These are phyloP conservation scores for Cyclura pinguis DNA, from an alignment of 2,797 vertebrate species.

Conservation along the genomic window DNA sequence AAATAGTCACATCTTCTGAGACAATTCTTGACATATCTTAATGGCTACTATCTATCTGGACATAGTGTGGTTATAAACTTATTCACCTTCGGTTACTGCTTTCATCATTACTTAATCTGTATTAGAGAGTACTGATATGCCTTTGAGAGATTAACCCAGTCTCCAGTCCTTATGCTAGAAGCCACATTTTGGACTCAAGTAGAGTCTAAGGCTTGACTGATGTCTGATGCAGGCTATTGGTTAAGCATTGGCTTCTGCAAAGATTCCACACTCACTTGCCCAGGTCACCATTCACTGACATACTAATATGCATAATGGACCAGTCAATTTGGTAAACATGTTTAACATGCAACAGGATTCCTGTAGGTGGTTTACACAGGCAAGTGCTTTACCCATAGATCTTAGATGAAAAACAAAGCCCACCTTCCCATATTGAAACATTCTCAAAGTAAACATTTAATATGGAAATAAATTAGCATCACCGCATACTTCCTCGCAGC, in stretches of 20 bases:
- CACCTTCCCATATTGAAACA: neutral
- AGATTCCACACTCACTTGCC: neutral
- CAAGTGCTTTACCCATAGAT: neutral
- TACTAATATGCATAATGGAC: neutral
- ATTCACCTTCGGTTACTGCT: neutral
- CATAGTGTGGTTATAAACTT: neutral
- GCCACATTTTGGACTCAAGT: neutral
- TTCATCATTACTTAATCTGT: neutral
- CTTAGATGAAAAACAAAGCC: neutral
- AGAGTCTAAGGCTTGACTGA: neutral
- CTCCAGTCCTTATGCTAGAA: neutral
- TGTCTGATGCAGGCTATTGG: neutral
- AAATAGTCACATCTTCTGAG: neutral
- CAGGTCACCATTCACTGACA: neutral
- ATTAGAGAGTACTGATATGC: neutral
- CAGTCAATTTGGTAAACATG: neutral
- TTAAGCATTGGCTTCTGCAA: neutral
- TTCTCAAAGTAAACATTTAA: neutral
- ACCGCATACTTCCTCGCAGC: constrained; percentile 94
- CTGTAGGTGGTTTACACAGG: neutral
- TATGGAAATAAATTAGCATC: neutral
- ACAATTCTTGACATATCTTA: neutral
- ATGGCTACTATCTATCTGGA: neutral
- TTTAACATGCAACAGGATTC: neutral
- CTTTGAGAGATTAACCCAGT: neutral